Base-by-base conservation (phyloP, 2,113 vertebrate species). In the Cyanocitta stelleri region DNA sequence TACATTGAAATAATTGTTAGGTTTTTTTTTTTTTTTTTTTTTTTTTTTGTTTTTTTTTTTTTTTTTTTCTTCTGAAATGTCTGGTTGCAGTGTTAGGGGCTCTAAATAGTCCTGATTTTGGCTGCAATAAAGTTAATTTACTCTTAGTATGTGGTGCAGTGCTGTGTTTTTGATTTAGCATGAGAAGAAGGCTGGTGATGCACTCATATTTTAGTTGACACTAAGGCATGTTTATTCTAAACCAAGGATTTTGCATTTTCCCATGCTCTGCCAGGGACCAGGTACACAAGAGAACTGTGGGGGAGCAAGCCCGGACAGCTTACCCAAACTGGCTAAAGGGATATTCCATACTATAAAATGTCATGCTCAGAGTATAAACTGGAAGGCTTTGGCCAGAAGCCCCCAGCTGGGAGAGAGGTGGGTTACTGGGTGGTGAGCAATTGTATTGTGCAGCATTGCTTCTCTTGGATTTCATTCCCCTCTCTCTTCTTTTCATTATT, bases 271-370 rank as follows among this genome's bases (percentile, higher is more conserved):
- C 10, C 39, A 39, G 29, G 21, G 68, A 33, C 23, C 52, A 68
- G 54, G 54, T 54, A 22, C 23, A 30, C 6, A 18, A 16, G 21
- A 32, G 54, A 46, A 26, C n/a, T 32, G 22, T 0, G 0, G 16
- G 10, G 9, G 16, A 43, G 29, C 39, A 61, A 46, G 29, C 16
- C 19, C 67, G 77, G 23, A 24, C 19, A 52, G 33, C 37, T 66
- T 46, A 9, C 20, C 39, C 39, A 41, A 41, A 16, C 16, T 48
- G 71, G 20, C 54, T 54, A 32, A 21, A 46, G n/a, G 24, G 33
- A 30, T 59, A 11, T 17, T 24, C 23, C 33, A 11, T 8, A 5
- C 12, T 24, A 10, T 24, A 2, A 67, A 54, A 54, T 54, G 13
- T 59, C 33, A 8, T 15, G 19, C 7, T 61, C 37, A 26, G 23